These are phyloP conservation scores for Acholoe squamosa DNA, from an alignment of 2,888 invertebrate species.

Conservation along the genomic window DNA sequence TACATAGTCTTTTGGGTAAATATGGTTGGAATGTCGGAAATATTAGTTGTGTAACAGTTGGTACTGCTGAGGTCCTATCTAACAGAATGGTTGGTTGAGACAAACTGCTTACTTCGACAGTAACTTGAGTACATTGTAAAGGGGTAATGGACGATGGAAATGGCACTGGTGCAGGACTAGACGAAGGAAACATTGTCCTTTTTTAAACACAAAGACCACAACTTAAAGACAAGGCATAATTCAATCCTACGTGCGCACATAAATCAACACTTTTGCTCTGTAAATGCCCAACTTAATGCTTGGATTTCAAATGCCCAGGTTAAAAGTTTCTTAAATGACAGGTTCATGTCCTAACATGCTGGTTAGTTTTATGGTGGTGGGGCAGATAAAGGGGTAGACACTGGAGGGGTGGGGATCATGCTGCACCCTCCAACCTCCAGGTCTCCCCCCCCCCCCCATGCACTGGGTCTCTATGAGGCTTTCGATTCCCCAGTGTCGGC, in stretches of 20 bases:
- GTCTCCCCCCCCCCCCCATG: neutral
- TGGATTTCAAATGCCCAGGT: too few relatives aligned
- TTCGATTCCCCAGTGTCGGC: slow-evolving; percentile 41
- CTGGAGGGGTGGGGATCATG: neutral
- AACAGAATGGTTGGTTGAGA: neutral
- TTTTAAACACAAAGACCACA: neutral
- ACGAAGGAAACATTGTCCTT: neutral
- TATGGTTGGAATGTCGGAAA: neutral
- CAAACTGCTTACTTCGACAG: neutral
- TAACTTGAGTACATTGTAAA: neutral
- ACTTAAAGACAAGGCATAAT: neutral
- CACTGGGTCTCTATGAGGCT: neutral
- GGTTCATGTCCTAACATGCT: neutral
- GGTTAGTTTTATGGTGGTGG: neutral
- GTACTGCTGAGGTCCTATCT: neutral
- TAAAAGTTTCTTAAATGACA: neutral
- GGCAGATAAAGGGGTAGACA: neutral
- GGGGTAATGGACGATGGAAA: neutral
- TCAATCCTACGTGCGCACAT: neutral
- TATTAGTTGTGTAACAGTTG: neutral
- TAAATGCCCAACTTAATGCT: too few relatives aligned
- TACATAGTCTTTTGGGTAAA: neutral
- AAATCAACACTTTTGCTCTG: too few relatives aligned
- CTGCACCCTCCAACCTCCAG: neutral
- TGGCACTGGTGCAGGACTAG: slow-evolving; percentile 33